These are phyloP conservation scores for Pemphigus obesinymphae DNA, from an alignment of 1,140 invertebrate genomes.

Conservation along the genomic window DNA sequence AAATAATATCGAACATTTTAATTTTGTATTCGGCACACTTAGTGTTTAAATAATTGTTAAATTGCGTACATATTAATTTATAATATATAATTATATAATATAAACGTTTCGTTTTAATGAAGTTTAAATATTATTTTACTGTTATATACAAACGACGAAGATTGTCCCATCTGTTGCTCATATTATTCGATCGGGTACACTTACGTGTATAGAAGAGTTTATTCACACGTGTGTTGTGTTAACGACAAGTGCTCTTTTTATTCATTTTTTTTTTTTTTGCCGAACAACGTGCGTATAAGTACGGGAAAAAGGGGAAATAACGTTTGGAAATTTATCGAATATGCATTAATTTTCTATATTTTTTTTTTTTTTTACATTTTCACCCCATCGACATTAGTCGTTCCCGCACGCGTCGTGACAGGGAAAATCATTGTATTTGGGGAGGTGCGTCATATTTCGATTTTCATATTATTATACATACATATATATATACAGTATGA, in stretches of 20 bases:
- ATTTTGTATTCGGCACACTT: too few species aligned
- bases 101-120: not conserved
- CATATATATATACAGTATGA: too few species aligned
- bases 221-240: not conserved
- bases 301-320: not conserved
- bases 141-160: not conserved
- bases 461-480: too few species aligned
- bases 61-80: not conserved
- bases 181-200: not conserved
- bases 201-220: not conserved
- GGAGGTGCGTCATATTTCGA: slow-evolving; percentile 26
- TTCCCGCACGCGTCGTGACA: not conserved
- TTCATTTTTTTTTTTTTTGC: not conserved
- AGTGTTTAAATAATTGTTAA: too few species aligned
- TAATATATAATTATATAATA: too few species aligned
- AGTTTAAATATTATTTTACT: not conserved
- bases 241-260: not conserved
- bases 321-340: slow-evolving; percentile 13
- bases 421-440: not conserved
- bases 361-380: not conserved
- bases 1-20: too few species aligned
- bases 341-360: not conserved
- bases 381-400: slow-evolving; percentile 7
- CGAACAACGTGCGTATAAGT: not conserved
- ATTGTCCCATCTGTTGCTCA: not conserved